Evolutionary conservation across 2,113 vertebrate genomes (phyloP).

Genomic region (Stegastes partitus): DNA sequence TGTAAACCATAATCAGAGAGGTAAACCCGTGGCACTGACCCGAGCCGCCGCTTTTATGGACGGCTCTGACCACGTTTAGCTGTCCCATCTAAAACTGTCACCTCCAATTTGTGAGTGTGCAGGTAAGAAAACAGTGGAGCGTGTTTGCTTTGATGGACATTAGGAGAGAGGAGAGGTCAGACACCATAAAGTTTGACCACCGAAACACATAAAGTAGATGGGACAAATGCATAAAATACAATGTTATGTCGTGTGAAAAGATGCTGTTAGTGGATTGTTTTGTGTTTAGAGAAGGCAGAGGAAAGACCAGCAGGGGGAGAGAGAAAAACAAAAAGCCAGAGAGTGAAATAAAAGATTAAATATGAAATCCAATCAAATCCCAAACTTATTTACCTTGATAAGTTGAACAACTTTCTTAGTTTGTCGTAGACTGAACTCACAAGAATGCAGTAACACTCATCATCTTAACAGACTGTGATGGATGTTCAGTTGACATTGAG

Average conservation of each 20-base stretch:
- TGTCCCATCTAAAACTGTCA: slow-evolving; percentile 54
- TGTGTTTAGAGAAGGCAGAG: slow-evolving; percentile 24
- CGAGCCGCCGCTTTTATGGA: slow-evolving; percentile 52
- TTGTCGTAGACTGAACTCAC: not conserved
- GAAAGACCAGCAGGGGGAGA: not conserved
- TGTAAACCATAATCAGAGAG: slow-evolving; percentile 46
- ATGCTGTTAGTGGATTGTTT: slow-evolving; percentile 11
- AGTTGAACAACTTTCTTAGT: not conserved
- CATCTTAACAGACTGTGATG: not conserved
- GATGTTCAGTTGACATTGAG: slow-evolving; percentile 3
- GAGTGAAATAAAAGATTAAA: not conserved
- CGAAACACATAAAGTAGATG: slow-evolving; percentile 20
- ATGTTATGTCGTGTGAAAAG: slow-evolving; percentile 3
- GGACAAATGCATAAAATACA: slow-evolving; percentile 15
- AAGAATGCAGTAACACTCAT: not conserved
- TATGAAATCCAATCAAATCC: not conserved
- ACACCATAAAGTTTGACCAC: slow-evolving; percentile 52
- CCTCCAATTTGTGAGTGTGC: slow-evolving; percentile 48
- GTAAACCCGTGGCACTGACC: slow-evolving; percentile 55
- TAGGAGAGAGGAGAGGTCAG: slow-evolving; percentile 50
- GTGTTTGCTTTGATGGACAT: slow-evolving; percentile 44
- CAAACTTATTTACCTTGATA: not conserved
- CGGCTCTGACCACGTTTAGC: slow-evolving; percentile 19
- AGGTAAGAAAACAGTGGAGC: slow-evolving; percentile 56
- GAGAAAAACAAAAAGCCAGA: not conserved